Evolutionary conservation across 2,797 vertebrate species (phyloP).

Genomic region (Cuniculus paca): DNA sequence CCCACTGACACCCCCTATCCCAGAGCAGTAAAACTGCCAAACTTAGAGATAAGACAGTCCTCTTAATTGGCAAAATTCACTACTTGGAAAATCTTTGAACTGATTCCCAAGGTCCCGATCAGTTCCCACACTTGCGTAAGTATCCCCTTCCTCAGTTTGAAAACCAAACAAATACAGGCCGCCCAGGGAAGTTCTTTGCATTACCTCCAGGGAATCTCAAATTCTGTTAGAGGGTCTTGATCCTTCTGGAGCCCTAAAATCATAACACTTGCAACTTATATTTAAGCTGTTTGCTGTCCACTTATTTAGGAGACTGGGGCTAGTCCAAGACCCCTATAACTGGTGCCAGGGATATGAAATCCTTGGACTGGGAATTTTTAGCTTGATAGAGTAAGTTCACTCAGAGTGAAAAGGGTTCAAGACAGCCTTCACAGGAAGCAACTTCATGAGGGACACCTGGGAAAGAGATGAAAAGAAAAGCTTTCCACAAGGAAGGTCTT

Average conservation of each 20-base stretch:
- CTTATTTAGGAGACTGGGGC: neutral
- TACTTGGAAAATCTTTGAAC: neutral
- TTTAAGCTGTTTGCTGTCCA: neutral
- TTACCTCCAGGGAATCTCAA: neutral
- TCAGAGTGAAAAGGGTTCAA: neutral
- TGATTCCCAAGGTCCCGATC: neutral
- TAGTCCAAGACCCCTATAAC: neutral
- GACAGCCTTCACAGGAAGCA: neutral
- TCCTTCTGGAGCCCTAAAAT: neutral
- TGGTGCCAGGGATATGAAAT: too few species aligned
- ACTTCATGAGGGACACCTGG: neutral
- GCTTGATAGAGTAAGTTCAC: neutral
- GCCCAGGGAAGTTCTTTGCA: neutral
- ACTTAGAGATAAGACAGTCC: neutral
- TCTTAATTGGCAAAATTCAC: neutral
- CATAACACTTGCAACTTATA: neutral
- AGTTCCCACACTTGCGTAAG: neutral
- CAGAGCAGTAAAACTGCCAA: neutral
- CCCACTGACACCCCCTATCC: neutral
- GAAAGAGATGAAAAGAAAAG: neutral
- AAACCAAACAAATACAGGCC: neutral
- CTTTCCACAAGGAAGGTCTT: neutral
- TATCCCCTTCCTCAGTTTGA: neutral
- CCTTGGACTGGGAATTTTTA: neutral
- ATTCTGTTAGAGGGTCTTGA: neutral